Base-by-base conservation (phyloP, 2,113 vertebrate genomes). In the Plectropomus leopardus region DNA sequence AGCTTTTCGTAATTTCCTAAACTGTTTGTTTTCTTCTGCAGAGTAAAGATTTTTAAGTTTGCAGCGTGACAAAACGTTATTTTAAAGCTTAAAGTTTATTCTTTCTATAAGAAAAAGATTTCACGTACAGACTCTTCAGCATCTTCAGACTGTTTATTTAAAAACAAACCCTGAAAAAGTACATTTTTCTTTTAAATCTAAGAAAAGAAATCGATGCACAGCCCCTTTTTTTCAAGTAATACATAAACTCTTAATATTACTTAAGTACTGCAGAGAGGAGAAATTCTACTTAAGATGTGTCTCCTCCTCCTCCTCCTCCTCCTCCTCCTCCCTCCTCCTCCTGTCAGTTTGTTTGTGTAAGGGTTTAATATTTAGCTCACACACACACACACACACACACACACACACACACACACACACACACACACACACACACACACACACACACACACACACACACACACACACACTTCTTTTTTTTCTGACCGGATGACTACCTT, bases 351-450 rank as follows among this genome's bases (percentile, higher is more conserved):
- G 86, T 91, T 89, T 91, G 79, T 70, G 72, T 19, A 71, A 4
- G 3, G 82, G 86, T 85, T 89, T 89, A 91, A 92, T 90, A 82
- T 86, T 92, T 90, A 92, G 60, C 88, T 60, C 54, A 36, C 75
- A 34, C 67, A 53, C 83, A 84, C 61, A 55, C 64, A 61, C 61
- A 68, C 63, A 48, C 72, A 36, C 55, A 71, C 57, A 63, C 67
- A 30, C 76, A 66, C 45, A 40, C 36, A 36, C 36, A 40, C 36
- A 40, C 34, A 36, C 34, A 36, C 34, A 36, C 34, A 34, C 34
- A 36, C 36, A 44, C 63, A 51, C 23, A 50, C 5, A 84, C 61
- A 55, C 64, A 61, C 61, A 68, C 63, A 48, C 72, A 36, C 55
- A 71, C 57, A 63, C 67, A 30, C 76, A 66, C 45, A 40, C 36